These are phyloP conservation scores for Phallusia fumigata DNA, from an alignment of 23 tunicate species.

Conservation along the genomic window DNA sequence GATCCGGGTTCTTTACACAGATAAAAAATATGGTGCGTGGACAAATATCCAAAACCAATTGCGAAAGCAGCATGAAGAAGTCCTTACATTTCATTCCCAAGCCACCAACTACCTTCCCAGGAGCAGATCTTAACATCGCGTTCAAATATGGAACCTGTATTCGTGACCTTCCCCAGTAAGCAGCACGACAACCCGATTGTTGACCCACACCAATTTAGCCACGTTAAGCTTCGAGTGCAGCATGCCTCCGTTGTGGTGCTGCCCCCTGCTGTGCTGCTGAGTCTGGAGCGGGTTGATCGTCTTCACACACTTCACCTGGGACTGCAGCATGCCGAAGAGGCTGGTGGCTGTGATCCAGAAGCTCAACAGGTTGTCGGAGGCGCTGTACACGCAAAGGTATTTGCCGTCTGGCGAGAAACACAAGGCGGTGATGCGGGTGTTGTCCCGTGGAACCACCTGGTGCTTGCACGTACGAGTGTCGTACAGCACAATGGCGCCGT, in stretches of 20 bases:
- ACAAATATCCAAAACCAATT: too few species aligned
- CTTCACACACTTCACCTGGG: conserved; percentile 93
- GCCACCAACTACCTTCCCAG: too few species aligned
- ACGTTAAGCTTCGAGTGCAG: conserved; percentile 1
- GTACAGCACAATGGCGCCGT: conserved; percentile 73
- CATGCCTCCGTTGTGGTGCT: not conserved
- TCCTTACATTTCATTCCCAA: too few species aligned
- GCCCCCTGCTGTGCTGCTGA: not conserved
- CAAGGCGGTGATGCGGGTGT: conserved; percentile 59
- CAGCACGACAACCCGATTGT: conserved; percentile 68
- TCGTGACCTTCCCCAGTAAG: conserved; percentile 65
- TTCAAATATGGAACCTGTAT: conserved; percentile 76
- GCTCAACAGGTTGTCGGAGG: conserved; percentile 63
- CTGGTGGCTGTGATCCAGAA: conserved; percentile 90
- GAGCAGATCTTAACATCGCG: too few species aligned
- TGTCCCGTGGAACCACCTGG: conserved; percentile 48
- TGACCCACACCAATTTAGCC: conserved; percentile 85
- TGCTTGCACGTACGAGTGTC: conserved; percentile 77
- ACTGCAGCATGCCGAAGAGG: conserved; percentile 91
- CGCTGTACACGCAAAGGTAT: conserved; percentile 79
- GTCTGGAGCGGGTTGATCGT: conserved; percentile 46
- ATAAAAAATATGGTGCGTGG: too few species aligned
- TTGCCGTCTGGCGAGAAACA: conserved; percentile 96
- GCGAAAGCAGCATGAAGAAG: too few species aligned
- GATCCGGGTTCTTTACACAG: too few species aligned